Evolutionary conservation across 2,888 invertebrate genomes (phyloP).

Genomic region (Mimachlamys varia): DNA sequence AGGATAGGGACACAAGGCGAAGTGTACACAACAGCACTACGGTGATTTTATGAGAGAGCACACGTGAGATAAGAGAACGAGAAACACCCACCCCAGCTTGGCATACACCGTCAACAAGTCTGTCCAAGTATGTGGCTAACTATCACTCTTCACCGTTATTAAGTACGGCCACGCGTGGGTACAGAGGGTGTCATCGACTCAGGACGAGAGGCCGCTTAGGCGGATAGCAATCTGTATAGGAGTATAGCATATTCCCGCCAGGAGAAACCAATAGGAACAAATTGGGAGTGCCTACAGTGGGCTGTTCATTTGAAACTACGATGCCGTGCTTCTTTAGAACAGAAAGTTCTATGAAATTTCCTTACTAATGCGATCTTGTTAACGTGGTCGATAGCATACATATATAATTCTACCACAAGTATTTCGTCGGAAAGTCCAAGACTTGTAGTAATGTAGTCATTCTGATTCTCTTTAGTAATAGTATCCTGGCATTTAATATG

Average conservation of each 20-base stretch:
- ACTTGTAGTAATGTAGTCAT: too few relatives aligned
- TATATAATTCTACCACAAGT: too few relatives aligned
- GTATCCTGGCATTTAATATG: too few relatives aligned
- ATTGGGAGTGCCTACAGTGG: background rate
- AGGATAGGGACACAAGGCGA: background rate
- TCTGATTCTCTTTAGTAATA: too few relatives aligned
- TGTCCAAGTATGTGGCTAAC: background rate
- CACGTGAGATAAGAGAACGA: background rate
- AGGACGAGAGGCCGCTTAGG: background rate
- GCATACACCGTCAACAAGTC: slow-evolving; percentile 2
- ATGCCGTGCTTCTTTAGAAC: background rate
- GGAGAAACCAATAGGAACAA: background rate
- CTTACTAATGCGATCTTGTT: too few relatives aligned
- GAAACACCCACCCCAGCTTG: slow-evolving; percentile 9
- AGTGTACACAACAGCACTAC: background rate
- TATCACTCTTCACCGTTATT: background rate
- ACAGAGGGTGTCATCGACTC: slow-evolving; percentile 32
- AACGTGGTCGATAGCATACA: too few relatives aligned
- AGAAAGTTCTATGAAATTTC: too few relatives aligned
- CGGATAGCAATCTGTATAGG: background rate
- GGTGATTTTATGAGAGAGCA: background rate
- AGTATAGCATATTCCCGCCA: background rate
- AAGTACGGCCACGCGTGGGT: background rate
- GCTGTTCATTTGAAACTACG: background rate
- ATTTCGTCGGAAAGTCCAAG: too few relatives aligned